phyloP scores from a whole-genome alignment of 2,888 invertebrate species.

The Stenchaetothrips biformis region DNA sequence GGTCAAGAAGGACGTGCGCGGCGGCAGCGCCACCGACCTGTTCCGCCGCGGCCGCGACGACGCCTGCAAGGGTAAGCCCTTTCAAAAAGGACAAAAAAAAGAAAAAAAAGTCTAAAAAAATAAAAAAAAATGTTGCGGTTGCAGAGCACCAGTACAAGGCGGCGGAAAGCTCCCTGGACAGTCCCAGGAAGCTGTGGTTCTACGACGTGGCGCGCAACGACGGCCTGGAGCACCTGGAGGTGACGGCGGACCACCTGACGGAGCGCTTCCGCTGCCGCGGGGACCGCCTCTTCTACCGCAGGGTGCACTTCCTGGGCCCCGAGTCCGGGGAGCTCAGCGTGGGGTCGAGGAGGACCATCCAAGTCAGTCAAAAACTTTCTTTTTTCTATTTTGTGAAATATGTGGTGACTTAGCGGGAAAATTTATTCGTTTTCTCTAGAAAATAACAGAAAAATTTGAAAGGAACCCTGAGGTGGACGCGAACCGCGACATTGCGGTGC shows the following conservation, averaged over 20 bases:
- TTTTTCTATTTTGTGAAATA: neutral
- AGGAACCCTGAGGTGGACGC: constrained; percentile 49
- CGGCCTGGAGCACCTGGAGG: constrained; percentile 58
- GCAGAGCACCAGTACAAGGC: constrained; percentile 47
- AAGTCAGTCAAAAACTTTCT: neutral
- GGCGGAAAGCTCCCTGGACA: constrained; percentile 41
- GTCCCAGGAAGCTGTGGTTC: constrained; percentile 49
- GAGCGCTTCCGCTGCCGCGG: constrained; percentile 56
- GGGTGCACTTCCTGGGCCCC: constrained; percentile 38
- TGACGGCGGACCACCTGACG: constrained; percentile 51
- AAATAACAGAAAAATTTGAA: constrained; percentile 59
- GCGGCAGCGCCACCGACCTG: constrained; percentile 53
- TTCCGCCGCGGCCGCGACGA: constrained; percentile 65
- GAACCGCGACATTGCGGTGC: constrained; percentile 57
- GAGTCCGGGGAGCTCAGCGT: neutral
- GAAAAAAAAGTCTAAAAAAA: neutral
- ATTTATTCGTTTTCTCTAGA: constrained; percentile 44
- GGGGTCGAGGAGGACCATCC: neutral
- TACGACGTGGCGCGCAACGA: constrained; percentile 62
- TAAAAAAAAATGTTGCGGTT: constrained; percentile 33
- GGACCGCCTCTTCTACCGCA: constrained; percentile 48
- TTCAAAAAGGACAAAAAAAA: constrained; percentile 24
- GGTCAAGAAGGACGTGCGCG: constrained; percentile 52
- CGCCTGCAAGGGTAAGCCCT: constrained; percentile 58
- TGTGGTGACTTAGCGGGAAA: neutral